Evolutionary conservation across 1,140 invertebrate genomes (phyloP), one percentile per base, ranked within the genome.

Genomic region (Drosophila arawakana): DNA sequence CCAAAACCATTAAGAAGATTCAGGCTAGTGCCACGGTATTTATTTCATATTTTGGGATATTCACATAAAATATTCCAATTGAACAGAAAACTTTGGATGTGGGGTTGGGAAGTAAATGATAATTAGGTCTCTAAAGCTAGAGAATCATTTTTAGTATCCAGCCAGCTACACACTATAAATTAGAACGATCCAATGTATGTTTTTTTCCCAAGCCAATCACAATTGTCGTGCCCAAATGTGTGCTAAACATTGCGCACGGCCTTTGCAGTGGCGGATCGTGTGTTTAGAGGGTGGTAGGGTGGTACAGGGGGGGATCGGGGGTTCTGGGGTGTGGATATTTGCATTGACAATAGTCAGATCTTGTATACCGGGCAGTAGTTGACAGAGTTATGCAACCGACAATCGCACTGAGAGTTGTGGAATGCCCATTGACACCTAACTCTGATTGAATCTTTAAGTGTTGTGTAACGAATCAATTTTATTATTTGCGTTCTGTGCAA

Each of bases 1-100:
- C 91, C 85, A 92, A 92, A 92, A 92, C 91, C 91, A 92, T 92
- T 92, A 92, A 91, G 84, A 80, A 86, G 91, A 92, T 91, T 91
- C 91, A 80, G 73, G 79, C 90, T 86, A 81, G 73, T 91, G 90
- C 85, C 77, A 73, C 77, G 82, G 84, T 81, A 82, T 81, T 77
- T 84, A 2, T 11, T 43, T 11, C 3, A 13, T 43, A 5, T 13
- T 47, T 57, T 30, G 25, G 25, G 25, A 30, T 30, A 30, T 30
- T 30, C 25, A 30, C 25, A 57, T 5, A 11, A 46, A 44, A 35
- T 46, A 15, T 46, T 57, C 68, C 68, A 72, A 76, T 76, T 7
- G 3, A 47, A 25, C 60, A 46, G 72, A 76, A 55, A 72, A 66
- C 13, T 21, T 13, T 18, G 73, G 54, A 65, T 43, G 35, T 30